Percentiles rank a stretch among this genome's conserved stretches.
Evolutionary conservation across 2,797 vertebrate species (phyloP).

Genomic region (Pteropus rufus): DNA sequence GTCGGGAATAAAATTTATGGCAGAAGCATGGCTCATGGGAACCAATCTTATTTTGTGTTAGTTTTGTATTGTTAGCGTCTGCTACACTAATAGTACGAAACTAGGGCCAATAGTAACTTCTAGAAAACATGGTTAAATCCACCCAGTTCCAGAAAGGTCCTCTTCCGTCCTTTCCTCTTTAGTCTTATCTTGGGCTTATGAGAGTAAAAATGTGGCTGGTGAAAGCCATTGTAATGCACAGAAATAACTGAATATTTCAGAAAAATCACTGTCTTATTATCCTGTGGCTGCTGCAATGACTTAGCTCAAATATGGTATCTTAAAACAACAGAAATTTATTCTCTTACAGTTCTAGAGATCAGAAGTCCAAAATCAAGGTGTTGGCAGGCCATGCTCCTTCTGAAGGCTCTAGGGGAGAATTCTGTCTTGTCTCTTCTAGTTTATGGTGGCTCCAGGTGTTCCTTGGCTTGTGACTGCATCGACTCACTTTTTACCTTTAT

Average conservation of each 20-base stretch:
- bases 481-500: background rate
- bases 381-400: background rate
- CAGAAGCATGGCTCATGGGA: constrained; percentile 66
- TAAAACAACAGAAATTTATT: background rate
- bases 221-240: background rate
- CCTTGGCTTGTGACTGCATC: background rate
- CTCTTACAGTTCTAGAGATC: background rate
- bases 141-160: background rate
- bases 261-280: background rate
- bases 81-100: background rate
- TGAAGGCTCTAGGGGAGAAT: background rate
- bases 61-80: constrained; percentile 60
- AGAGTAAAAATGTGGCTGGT: background rate
- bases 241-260: background rate
- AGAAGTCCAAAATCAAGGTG: background rate
- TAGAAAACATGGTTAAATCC: constrained; percentile 59
- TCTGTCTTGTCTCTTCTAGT: background rate
- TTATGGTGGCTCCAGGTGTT: fast-evolving
- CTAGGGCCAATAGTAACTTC: constrained; percentile 42
- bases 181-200: background rate
- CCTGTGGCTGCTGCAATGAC: background rate
- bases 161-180: background rate
- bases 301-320: background rate
- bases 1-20: constrained; percentile 77
- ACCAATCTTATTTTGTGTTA: constrained; percentile 61